Conservation (phyloP, 1,140 invertebrate species). For the Ceratina australensis region DNA sequence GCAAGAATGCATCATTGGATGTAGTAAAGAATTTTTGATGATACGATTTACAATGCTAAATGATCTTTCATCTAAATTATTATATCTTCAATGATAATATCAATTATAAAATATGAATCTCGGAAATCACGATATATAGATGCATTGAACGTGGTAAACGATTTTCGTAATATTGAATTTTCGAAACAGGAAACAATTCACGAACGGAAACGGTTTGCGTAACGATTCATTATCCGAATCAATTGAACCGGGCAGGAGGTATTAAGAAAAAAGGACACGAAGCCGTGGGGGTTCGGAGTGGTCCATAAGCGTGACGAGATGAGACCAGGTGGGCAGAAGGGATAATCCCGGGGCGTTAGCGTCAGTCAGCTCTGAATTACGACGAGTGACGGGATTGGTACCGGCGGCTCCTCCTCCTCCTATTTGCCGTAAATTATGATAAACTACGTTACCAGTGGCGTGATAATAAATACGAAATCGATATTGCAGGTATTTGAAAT, state of each 20-base stretch:
- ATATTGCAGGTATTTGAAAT: slow-evolving; percentile 47
- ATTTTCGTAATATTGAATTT: too few relatives aligned
- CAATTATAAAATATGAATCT: too few relatives aligned
- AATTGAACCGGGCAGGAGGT: slow-evolving; percentile 5
- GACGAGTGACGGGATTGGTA: slow-evolving; percentile 50
- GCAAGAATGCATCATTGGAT: too few relatives aligned
- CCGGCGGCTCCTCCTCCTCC: slow-evolving; percentile 40
- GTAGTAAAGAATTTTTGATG: too few relatives aligned
- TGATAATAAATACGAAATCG: slow-evolving; percentile 69
- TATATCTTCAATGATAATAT: too few relatives aligned
- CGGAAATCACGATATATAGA: too few relatives aligned
- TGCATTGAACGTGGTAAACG: too few relatives aligned
- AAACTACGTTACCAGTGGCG: slow-evolving; percentile 56
- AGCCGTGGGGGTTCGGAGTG: slow-evolving; percentile 21
- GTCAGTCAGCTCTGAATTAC: slow-evolving; percentile 71
- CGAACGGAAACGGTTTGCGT: too few relatives aligned
- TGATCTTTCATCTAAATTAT: too few relatives aligned
- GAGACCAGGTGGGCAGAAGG: slow-evolving; percentile 58
- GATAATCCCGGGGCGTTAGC: slow-evolving; percentile 69
- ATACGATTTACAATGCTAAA: too few relatives aligned
- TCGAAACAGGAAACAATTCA: too few relatives aligned
- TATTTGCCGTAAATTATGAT: slow-evolving; percentile 71
- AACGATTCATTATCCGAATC: slow-evolving; percentile 8
- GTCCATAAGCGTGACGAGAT: slow-evolving; percentile 51
- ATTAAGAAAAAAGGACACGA: background rate